Evolutionary conservation across 1,140 invertebrate genomes (phyloP).

Genomic region (Megalonaias nervosa): DNA sequence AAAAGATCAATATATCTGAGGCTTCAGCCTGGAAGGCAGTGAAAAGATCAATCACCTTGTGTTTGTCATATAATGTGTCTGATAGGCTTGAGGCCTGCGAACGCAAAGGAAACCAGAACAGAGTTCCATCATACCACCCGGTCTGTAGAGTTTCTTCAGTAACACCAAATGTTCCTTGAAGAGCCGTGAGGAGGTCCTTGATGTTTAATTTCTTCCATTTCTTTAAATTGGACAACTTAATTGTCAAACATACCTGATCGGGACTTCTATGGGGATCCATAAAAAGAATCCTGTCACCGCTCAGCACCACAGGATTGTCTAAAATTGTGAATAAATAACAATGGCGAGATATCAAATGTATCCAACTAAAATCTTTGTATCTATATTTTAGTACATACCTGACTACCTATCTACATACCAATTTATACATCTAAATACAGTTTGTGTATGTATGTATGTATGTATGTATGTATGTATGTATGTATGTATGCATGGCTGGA

Average conservation of each 20-base stretch:
- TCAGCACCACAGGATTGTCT: constrained; percentile 22
- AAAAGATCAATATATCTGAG: constrained; percentile 36
- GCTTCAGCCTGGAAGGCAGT: constrained; percentile 33
- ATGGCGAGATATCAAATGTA: no score
- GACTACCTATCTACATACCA: no score
- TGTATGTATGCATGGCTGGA: no score
- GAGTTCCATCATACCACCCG: not conserved
- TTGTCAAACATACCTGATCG: constrained; percentile 4
- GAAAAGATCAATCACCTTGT: constrained; percentile 41
- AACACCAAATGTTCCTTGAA: constrained; percentile 22
- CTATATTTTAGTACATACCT: no score
- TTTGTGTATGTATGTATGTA: no score
- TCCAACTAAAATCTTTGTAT: no score
- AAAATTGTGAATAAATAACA: no score
- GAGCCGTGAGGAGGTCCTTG: constrained; percentile 1
- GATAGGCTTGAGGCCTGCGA: constrained; percentile 19
- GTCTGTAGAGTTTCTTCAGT: not conserved
- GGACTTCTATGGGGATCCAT: constrained; percentile 22
- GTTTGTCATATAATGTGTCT: constrained; percentile 25
- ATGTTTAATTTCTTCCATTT: constrained; percentile 1
- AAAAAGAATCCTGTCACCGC: constrained; percentile 18
- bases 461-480: no score
- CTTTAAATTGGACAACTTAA: not conserved
- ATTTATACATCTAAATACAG: no score
- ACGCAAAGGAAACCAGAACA: not conserved